Conservation (phyloP, 2,888 invertebrate genomes). For the Alloscopus bannaensis region DNA sequence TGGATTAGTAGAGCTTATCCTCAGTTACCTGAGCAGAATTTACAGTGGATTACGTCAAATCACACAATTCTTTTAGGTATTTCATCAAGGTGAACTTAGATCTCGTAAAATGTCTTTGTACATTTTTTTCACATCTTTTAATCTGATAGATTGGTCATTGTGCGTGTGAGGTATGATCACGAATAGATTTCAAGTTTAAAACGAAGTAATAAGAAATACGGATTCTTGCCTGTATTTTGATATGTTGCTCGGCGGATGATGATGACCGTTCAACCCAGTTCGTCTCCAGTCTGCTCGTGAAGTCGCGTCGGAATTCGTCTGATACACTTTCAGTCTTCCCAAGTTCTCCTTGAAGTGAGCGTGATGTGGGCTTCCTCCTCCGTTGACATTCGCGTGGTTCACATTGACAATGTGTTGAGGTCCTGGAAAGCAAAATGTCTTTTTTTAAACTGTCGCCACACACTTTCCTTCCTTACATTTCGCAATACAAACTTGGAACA, state of each 20-base stretch:
- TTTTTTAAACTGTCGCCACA: too few species aligned
- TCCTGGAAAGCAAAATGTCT: constrained; percentile 59
- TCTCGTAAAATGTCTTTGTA: too few species aligned
- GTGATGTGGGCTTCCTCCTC: constrained; percentile 64
- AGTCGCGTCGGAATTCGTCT: constrained; percentile 70
- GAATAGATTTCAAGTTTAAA: not conserved
- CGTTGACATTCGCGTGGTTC: constrained; percentile 46
- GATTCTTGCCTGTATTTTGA: constrained; percentile 52
- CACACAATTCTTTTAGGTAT: too few species aligned
- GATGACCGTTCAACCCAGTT: constrained; percentile 65
- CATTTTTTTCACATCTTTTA: not conserved
- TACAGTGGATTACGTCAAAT: too few species aligned
- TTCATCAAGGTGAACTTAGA: too few species aligned
- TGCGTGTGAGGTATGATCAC: not conserved
- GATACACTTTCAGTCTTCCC: constrained; percentile 70
- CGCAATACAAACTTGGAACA: too few species aligned
- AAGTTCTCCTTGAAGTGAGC: constrained; percentile 69
- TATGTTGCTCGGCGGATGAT: constrained; percentile 52
- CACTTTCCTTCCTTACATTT: too few species aligned
- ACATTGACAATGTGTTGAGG: constrained; percentile 56
- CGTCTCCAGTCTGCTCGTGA: constrained; percentile 65
- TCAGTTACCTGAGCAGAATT: too few species aligned
- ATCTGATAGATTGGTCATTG: not conserved
- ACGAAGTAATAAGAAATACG: not conserved
- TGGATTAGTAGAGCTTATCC: too few species aligned